Base-by-base conservation (phyloP, 92 coral and sea anemone species). In the Phymanthus crucifer region DNA sequence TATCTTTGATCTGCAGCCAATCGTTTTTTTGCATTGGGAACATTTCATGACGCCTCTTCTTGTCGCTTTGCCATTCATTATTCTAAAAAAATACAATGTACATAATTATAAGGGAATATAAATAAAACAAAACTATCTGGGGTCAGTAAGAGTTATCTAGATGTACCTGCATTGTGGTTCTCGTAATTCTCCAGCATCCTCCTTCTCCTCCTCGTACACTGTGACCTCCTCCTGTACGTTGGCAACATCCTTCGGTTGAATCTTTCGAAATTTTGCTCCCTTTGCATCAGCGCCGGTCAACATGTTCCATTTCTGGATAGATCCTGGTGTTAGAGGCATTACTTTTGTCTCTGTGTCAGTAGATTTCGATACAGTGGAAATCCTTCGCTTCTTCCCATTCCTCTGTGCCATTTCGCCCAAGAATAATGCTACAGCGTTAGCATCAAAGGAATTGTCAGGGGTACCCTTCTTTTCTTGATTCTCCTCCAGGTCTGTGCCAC, bases 1-100 rank as follows among this genome's bases (percentile, higher is more conserved):
- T 45, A 86, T 84, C 68, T 91, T 96, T 21, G 99, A 96, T 32
- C 99, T 91, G 76, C 99, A 96, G 36, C 99, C 99, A 78, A 96
- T 92, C 27, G 89, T 85, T 33, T 84, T 86, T 76, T 89, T 94
- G 72, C 99, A 96, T 76, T 91, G 83, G 48, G 88, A 84, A 77
- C 99, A 96, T 32, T 74, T 86, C 99, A 96, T 96, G 65, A 93
- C 93, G 11, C 99, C 99, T 64, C 99, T 74, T 73, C 95, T 85
- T n/a, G 99, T 96, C 17, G 99, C 92, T 87, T 92, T 96, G 67
- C 98, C 93, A n/a, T 93, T 54, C 71, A 96, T 89, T 73, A 96
- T 83, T 80, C 99, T 96, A 43, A 43, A 43, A n/a, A 43, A 10
- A n/a, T 54, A 54, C 64, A 54, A 54, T 11, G n/a, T 10, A 18